These are phyloP conservation scores for Sinella curviseta DNA, from an alignment of 1,140 invertebrate genomes.

Conservation along the genomic window DNA sequence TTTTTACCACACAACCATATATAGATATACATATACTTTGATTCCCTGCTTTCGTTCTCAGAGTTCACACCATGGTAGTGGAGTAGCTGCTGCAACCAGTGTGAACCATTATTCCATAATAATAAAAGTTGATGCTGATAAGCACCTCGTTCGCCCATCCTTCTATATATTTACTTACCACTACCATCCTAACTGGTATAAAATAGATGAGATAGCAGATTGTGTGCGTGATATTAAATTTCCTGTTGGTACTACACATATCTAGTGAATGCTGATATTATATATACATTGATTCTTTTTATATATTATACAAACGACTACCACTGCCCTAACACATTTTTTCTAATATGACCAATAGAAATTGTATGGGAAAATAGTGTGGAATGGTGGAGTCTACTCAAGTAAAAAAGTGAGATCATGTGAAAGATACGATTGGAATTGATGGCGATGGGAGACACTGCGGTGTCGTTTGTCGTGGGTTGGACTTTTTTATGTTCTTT, in stretches of 20 bases:
- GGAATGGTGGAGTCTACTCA: neutral
- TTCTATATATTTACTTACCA: no score
- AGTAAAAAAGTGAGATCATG: conserved; percentile 21
- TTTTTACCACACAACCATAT: no score
- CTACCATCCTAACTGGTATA: no score
- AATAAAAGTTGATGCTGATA: neutral
- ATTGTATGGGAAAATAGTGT: neutral
- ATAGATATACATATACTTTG: no score
- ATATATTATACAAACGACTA: neutral
- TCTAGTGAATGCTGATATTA: neutral
- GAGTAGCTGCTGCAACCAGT: neutral
- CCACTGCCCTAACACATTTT: no score
- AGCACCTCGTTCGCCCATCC: neutral
- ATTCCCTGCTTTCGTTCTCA: no score
- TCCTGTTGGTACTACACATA: neutral
- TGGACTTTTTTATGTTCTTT: conserved; percentile 25
- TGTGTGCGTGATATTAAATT: conserved; percentile 4
- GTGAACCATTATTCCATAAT: neutral
- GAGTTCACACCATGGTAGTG: neutral
- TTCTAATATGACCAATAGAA: no score
- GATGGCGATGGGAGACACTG: conserved; percentile 26
- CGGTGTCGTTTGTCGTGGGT: conserved; percentile 21
- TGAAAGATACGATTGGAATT: conserved; percentile 20
- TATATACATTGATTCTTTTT: neutral
- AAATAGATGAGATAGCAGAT: conserved; percentile 11